A percentile compares a stretch with the other conserved stretches of the same genome.
Evolutionary conservation across 1,140 invertebrate genomes (phyloP).

Genomic region (Drosophila rhopaloa): DNA sequence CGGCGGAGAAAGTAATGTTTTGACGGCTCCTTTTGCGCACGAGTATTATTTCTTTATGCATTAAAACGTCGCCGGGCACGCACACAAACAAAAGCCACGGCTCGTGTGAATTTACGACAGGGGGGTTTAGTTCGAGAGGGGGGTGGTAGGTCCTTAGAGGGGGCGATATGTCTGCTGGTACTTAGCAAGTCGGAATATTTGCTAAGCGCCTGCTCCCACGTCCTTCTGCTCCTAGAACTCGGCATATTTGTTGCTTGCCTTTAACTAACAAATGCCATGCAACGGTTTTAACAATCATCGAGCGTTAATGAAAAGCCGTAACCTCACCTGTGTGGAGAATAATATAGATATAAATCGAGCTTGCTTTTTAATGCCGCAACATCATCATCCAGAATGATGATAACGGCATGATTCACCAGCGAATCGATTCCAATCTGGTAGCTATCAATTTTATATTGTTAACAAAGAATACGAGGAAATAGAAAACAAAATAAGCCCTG

Average conservation of each 20-base stretch:
- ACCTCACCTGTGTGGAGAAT: neutral
- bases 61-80: conserved; percentile 36
- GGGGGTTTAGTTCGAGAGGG: conserved; percentile 7
- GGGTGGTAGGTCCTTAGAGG: neutral
- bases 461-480: no score
- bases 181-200: conserved; percentile 50
- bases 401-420: conserved; percentile 1
- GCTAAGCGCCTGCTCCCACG: conserved; percentile 52
- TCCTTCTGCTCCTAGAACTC: conserved; percentile 11
- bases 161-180: conserved; percentile 32
- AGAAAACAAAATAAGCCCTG: no score
- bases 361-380: conserved; percentile 2
- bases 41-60: conserved; percentile 42
- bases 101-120: conserved; percentile 53
- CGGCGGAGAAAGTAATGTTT: conserved; percentile 45
- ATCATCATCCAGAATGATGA: conserved; percentile 3
- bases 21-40: conserved; percentile 45
- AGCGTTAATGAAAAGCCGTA: conserved; percentile 36
- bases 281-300: conserved; percentile 43
- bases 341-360: neutral
- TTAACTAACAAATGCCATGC: conserved; percentile 63
- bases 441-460: no score
- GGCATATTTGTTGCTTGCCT: conserved; percentile 48
- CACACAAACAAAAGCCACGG: conserved; percentile 14
- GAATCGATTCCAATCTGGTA: neutral